Evolutionary conservation across 2,888 invertebrate genomes (phyloP), one percentile per base, ranked within the genome.

Genomic region (Pseudanteris insignis): DNA sequence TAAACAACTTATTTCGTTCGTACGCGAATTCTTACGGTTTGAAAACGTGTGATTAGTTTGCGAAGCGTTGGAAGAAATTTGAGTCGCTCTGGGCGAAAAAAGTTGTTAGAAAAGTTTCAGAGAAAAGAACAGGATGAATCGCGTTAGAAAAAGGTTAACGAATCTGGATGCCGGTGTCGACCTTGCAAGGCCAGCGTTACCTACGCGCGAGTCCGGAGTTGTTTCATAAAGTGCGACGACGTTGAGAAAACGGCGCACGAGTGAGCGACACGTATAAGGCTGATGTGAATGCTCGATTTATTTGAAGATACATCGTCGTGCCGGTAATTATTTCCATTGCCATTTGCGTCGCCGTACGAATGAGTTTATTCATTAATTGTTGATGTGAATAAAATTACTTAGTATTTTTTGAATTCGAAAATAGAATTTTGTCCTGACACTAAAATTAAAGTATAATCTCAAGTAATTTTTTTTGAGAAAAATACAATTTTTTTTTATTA

Each of bases 181-280:
- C 61, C 55, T 61, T 61, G 61, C 61, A 61, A 61, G 61, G 61
- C 51, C 55, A 51, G 28, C 44, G 40, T 44, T 51, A 40, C 37
- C 33, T 44, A 58, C 44, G 50, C 15, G n/a, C n/a, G n/a, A n/a
- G n/a, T n/a, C n/a, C 37, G 25, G 37, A 50, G 44, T 50, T 21
- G 44, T 50, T 50, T 50, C 38, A 10, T 44, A 44, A 50, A 48
- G 38, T 29, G 47, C 40, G 41, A 24, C 32, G 21, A 48, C 33
- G 43, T 47, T 41, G 37, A 37, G 48, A 47, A 43, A 57, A 57
- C 47, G 28, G 44, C 36, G 28, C 33, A 38, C 28, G 14, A 33
- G 26, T 26, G 46, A 25, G 36, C 40, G 46, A 54, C 54, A 40
- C 54, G 40, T 46, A 40, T 46, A 25, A 25, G 12, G 9, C 1